phyloP scores from a whole-genome alignment of 1,140 invertebrate genomes.

The Magallana ariakensis region DNA sequence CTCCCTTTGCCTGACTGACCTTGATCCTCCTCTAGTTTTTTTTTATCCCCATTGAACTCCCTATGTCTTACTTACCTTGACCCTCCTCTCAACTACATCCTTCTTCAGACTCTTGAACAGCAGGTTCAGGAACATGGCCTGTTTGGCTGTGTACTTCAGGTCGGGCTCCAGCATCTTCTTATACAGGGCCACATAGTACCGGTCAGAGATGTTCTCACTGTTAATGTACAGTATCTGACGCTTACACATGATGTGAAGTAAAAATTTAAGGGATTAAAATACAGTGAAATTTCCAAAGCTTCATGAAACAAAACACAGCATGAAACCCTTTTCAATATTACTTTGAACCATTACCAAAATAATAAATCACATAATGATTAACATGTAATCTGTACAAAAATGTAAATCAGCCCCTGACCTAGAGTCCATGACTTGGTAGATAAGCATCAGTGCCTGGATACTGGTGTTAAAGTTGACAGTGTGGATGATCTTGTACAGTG shows the following conservation, averaged over 20 bases:
- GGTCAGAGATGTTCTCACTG: slow-evolving; percentile 80
- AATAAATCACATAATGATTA: too few relatives aligned
- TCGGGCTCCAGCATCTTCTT: slow-evolving; percentile 90
- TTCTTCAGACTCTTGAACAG: slow-evolving; percentile 90
- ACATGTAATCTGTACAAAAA: too few relatives aligned
- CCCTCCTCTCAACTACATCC: slow-evolving; percentile 86
- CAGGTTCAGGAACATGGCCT: slow-evolving; percentile 92
- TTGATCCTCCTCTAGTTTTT: too few relatives aligned
- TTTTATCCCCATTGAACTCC: too few relatives aligned
- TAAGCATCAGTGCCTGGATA: slow-evolving; percentile 91
- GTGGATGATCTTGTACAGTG: slow-evolving; percentile 94
- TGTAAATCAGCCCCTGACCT: slow-evolving; percentile 67
- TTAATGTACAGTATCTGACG: slow-evolving; percentile 50
- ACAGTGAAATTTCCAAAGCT: too few relatives aligned
- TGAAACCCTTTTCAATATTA: too few relatives aligned
- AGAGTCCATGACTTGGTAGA: slow-evolving; percentile 89
- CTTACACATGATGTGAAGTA: too few relatives aligned
- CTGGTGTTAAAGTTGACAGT: slow-evolving; percentile 87
- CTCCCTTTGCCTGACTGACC: too few relatives aligned
- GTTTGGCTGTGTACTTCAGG: slow-evolving; percentile 87
- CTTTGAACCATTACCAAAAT: too few relatives aligned
- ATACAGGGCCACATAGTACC: slow-evolving; percentile 95
- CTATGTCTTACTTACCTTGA: slow-evolving; percentile 80
- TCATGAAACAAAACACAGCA: too few relatives aligned
- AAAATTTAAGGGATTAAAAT: too few relatives aligned